Evolutionary conservation across 2,888 invertebrate genomes (phyloP).

Genomic region (Idaea straminata): DNA sequence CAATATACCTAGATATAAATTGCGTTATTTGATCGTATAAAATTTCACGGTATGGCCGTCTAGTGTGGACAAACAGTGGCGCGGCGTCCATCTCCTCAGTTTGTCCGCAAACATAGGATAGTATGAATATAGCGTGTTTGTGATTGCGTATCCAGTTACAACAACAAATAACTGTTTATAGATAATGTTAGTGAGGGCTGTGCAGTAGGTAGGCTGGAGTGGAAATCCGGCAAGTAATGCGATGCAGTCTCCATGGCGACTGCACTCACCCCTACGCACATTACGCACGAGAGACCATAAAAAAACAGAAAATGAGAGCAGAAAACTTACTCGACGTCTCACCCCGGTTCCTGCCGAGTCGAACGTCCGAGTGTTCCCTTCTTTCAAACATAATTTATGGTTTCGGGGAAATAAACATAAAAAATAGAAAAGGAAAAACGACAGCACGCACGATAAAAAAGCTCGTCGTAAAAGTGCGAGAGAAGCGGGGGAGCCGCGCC

Average conservation of each 20-base stretch:
- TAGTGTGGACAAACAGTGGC: conserved; percentile 60
- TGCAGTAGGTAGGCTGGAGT: not conserved
- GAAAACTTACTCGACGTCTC: conserved; percentile 71
- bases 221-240: conserved; percentile 48
- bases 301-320: conserved; percentile 68
- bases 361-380: conserved; percentile 79
- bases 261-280: conserved; percentile 65
- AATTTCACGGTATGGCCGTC: conserved; percentile 57
- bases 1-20: conserved; percentile 18
- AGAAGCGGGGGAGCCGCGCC: conserved; percentile 49
- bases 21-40: conserved; percentile 48
- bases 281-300: conserved; percentile 69
- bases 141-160: conserved; percentile 66
- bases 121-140: conserved; percentile 76
- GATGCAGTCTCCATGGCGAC: conserved; percentile 71
- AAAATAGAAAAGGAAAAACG: conserved; percentile 81
- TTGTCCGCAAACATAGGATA: conserved; percentile 71
- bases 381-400: conserved; percentile 81
- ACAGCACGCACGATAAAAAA: conserved; percentile 80
- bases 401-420: conserved; percentile 81
- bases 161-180: conserved; percentile 59
- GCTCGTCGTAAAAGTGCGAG: conserved; percentile 76
- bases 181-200: conserved; percentile 20
- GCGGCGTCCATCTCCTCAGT: conserved; percentile 68
- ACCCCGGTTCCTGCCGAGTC: conserved; percentile 76